Base-by-base conservation (phyloP, 2,113 vertebrate species). In the Apodemus sylvaticus region DNA sequence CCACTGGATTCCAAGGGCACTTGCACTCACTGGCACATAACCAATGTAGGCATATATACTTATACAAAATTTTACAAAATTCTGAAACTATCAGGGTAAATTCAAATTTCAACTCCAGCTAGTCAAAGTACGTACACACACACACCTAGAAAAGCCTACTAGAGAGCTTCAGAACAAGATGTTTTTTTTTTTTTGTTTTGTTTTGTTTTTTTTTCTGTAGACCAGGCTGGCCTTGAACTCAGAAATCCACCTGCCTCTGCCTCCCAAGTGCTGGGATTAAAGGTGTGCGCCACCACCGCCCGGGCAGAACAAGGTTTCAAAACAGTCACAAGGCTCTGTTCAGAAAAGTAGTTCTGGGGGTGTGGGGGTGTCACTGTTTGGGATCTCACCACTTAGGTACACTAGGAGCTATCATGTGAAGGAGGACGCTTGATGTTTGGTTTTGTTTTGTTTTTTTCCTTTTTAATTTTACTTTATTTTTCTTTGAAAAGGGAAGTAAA, bases 271-370 rank as follows among this genome's bases (percentile, higher is more conserved):
- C n/a, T n/a, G n/a, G n/a, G n/a, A n/a, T n/a, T n/a, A n/a, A n/a
- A n/a, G n/a, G n/a, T n/a, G n/a, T n/a, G n/a, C n/a, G n/a, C n/a
- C n/a, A n/a, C n/a, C n/a, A n/a, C n/a, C n/a, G n/a, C n/a, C n/a
- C n/a, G n/a, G n/a, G n/a, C 10, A 71, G 83, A 60, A 64, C 55
- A 95, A 85, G 66, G 86, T 62, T 62, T 85, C 45, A 20, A 96
- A 92, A 86, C 45, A n/a, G 36, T 74, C 36, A 36, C 29, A 70
- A 93, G 45, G 58, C n/a, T 94, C 70, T n/a, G n/a, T 76, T 79
- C 45, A 60, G 10, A 60, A 36, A 90, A 39, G 60, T 82, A 53
- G 20, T 2, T 83, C 70, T 96, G 13, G 13, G 71, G 76, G 55
- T 10, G 53, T 7, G 9, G 53, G 10, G 8, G 53, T 53, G 10